phyloP scores from a whole-genome alignment of 2,797 vertebrate species.

The Trachops cirrhosus region DNA sequence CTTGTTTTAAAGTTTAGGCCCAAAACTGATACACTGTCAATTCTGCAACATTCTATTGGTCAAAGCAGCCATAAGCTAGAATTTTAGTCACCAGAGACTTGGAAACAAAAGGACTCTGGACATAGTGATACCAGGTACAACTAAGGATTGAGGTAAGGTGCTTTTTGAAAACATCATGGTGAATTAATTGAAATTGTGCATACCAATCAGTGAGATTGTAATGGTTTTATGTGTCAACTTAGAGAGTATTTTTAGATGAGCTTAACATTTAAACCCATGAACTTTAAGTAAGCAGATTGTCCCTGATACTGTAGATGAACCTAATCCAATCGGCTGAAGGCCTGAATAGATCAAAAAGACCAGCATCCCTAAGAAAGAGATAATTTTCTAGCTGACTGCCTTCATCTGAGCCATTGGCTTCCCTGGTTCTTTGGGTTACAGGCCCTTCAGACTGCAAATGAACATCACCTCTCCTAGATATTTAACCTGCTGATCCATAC shows the following conservation, averaged over 20 bases:
- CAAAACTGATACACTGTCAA: background rate
- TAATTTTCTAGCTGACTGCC: background rate
- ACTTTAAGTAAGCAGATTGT: background rate
- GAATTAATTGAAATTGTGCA: background rate
- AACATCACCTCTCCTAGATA: background rate
- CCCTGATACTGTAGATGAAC: background rate
- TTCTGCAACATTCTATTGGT: background rate
- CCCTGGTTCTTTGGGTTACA: background rate
- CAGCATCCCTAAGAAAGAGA: background rate
- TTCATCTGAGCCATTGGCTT: background rate
- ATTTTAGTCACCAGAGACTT: background rate
- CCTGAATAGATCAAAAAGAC: background rate
- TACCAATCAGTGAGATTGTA: background rate
- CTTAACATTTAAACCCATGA: background rate
- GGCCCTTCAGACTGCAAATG: background rate
- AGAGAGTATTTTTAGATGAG: background rate
- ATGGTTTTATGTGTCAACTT: background rate
- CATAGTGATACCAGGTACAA: background rate
- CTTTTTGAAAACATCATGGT: background rate
- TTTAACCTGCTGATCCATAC: background rate
- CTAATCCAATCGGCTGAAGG: background rate
- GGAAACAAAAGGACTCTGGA: background rate
- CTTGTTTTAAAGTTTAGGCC: background rate
- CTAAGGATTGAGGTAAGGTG: background rate
- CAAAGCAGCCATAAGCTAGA: background rate